Percentiles rank a stretch among this genome's conserved stretches.
These are phyloP conservation scores for Pristionchus exspectatus DNA, from an alignment of 2,888 invertebrate genomes.

Conservation along the genomic window DNA sequence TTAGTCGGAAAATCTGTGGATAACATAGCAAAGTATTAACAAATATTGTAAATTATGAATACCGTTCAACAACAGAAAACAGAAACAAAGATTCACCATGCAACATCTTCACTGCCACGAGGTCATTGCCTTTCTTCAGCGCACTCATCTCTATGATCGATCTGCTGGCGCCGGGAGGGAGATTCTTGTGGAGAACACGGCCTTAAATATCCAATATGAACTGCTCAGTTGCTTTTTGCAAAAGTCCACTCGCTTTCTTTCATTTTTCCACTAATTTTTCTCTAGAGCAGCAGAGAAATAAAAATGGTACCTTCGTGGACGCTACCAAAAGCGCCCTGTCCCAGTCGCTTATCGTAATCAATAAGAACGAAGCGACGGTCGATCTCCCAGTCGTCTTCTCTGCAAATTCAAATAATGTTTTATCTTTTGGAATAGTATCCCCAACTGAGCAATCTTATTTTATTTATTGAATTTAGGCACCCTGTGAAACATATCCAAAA, in stretches of 20 bases:
- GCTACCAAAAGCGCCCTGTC: slow-evolving; percentile 20
- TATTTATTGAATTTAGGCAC: no score
- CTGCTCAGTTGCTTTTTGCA: not conserved
- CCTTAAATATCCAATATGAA: not conserved
- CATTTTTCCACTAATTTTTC: not conserved
- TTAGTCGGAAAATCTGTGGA: not conserved
- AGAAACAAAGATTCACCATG: slow-evolving; percentile 4
- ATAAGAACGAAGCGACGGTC: slow-evolving; percentile 20
- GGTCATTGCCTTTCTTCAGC: slow-evolving; percentile 31
- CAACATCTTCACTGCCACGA: slow-evolving; percentile 44
- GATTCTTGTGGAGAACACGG: slow-evolving; percentile 12
- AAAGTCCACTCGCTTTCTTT: not conserved
- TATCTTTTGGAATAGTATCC: not conserved
- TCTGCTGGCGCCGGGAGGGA: not conserved
- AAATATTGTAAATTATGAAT: no score
- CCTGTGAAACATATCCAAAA: no score
- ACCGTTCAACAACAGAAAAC: not conserved
- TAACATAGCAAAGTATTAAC: not conserved
- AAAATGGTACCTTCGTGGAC: not conserved
- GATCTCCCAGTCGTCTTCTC: slow-evolving; percentile 21
- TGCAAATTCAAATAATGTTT: not conserved
- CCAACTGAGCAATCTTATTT: no score
- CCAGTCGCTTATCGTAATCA: slow-evolving; percentile 19
- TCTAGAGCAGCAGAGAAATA: not conserved
- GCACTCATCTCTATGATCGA: slow-evolving; percentile 34